Evolutionary conservation across 2,888 invertebrate genomes (phyloP).

Genomic region (Papilio demoleus): DNA sequence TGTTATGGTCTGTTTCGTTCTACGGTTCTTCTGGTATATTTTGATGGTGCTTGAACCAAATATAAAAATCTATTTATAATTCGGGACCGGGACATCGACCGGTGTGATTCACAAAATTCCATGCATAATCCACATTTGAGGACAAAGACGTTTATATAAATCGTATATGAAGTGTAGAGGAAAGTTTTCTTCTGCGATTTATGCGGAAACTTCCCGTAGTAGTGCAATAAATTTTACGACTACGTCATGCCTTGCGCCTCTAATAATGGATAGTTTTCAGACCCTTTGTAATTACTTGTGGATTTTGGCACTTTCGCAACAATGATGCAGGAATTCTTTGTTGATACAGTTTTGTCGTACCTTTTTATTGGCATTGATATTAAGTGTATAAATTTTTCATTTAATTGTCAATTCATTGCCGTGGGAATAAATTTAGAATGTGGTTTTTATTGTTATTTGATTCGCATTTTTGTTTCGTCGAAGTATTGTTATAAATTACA

Average conservation of each 20-base stretch:
- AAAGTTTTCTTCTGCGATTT: slow-evolving; percentile 11
- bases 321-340: slow-evolving; percentile 21
- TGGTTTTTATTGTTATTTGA: slow-evolving; percentile 25
- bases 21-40: background rate
- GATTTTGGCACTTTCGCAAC: slow-evolving; percentile 24
- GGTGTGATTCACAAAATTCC: slow-evolving; percentile 35
- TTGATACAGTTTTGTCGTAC: slow-evolving; percentile 16
- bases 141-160: slow-evolving; percentile 28
- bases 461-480: slow-evolving; percentile 15
- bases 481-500: slow-evolving; percentile 10
- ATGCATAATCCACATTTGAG: slow-evolving; percentile 28
- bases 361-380: slow-evolving; percentile 19
- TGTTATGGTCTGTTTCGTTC: slow-evolving; percentile 4
- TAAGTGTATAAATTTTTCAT: slow-evolving; percentile 9
- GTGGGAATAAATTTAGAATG: slow-evolving; percentile 15
- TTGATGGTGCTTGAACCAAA: background rate
- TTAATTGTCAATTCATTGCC: slow-evolving; percentile 3
- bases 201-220: background rate
- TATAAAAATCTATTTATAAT: slow-evolving; percentile 38
- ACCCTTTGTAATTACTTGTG: slow-evolving; percentile 23
- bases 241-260: slow-evolving; percentile 17
- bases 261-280: background rate
- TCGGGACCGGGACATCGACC: slow-evolving; percentile 41
- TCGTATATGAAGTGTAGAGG: slow-evolving; percentile 11
- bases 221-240: slow-evolving; percentile 5